These are phyloP conservation scores for Rachycentron canadum DNA, from an alignment of 2,797 vertebrate species.

Conservation along the genomic window DNA sequence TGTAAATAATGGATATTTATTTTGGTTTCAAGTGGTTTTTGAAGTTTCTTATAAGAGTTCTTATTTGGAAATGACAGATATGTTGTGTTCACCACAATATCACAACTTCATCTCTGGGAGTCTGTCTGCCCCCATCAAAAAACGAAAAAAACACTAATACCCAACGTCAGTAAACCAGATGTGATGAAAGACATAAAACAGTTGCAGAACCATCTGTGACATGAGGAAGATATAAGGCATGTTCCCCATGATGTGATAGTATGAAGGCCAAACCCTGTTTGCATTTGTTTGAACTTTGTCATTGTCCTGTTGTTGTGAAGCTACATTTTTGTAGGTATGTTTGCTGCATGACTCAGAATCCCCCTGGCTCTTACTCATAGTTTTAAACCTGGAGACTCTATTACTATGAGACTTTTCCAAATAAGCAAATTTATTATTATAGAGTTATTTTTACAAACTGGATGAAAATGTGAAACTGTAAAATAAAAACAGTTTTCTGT, in stretches of 20 bases:
- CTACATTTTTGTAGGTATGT: conserved; percentile 26
- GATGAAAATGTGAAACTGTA: conserved; percentile 80
- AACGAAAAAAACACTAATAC: neutral
- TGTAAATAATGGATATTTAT: neutral
- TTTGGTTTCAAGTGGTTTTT: neutral
- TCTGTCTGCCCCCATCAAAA: neutral
- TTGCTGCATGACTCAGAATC: conserved; percentile 40
- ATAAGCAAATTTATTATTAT: conserved; percentile 80
- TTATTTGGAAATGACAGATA: neutral
- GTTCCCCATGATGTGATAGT: conserved; percentile 21
- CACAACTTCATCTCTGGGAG: neutral
- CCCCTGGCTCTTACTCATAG: neutral
- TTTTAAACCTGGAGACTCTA: neutral
- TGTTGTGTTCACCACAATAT: neutral
- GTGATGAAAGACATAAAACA: neutral
- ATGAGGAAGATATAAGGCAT: neutral
- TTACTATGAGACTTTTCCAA: conserved; percentile 49
- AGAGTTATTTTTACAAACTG: conserved; percentile 84
- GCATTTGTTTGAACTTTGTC: conserved; percentile 30
- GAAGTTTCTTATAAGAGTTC: neutral
- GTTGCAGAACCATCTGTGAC: neutral
- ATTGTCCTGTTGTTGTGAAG: conserved; percentile 46
- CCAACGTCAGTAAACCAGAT: neutral
- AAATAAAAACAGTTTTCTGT: conserved; percentile 76
- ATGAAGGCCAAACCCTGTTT: conserved; percentile 15